These are phyloP conservation scores for Dynastes hyllus DNA, from an alignment of 2,888 invertebrate genomes.

Conservation along the genomic window DNA sequence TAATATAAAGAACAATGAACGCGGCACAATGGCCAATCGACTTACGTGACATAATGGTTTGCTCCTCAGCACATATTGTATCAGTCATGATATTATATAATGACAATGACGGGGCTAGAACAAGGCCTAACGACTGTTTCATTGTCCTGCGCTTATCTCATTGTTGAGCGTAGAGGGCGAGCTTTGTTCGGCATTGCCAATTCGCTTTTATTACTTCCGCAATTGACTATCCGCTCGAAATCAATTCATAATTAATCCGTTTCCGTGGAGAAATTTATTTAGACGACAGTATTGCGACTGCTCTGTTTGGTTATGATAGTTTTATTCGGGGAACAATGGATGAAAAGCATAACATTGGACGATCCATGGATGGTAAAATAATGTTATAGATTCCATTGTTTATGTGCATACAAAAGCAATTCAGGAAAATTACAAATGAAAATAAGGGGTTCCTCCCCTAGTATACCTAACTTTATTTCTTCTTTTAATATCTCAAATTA, in stretches of 20 bases:
- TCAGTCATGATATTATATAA: slow-evolving; percentile 71
- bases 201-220: slow-evolving; percentile 64
- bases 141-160: slow-evolving; percentile 63
- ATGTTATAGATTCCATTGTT: no score
- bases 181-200: slow-evolving; percentile 61
- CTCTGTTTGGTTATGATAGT: background rate
- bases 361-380: no score
- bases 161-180: slow-evolving; percentile 60
- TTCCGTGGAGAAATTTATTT: slow-evolving; percentile 56
- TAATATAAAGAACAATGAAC: slow-evolving; percentile 69
- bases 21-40: slow-evolving; percentile 70
- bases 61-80: slow-evolving; percentile 69
- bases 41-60: slow-evolving; percentile 70
- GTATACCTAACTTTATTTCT: no score
- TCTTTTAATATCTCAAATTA: no score
- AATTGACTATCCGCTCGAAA: slow-evolving; percentile 64
- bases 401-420: no score
- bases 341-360: background rate
- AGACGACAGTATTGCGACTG: background rate
- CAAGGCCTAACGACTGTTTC: slow-evolving; percentile 66
- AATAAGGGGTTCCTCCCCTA: no score
- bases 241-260: slow-evolving; percentile 67
- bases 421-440: no score
- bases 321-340: background rate
- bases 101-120: slow-evolving; percentile 69